Base-by-base conservation (phyloP, 2,113 vertebrate genomes). In the Ceratotherium simum region DNA sequence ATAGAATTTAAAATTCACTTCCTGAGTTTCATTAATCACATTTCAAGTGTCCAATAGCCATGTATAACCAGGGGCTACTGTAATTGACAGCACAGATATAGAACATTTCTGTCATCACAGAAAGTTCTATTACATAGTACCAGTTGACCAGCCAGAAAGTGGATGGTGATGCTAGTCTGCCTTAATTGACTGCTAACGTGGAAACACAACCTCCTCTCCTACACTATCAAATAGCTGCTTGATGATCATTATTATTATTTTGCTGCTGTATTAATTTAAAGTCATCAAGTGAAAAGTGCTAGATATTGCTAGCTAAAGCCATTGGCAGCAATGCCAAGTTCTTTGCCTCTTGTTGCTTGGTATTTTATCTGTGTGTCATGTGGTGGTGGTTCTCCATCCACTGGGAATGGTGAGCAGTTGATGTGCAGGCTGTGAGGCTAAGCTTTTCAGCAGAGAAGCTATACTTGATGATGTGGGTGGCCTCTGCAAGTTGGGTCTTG, bases 191-290 rank as follows among this genome's bases (percentile, higher is more conserved):
- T 72, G 60, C 48, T 84, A n/a, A 76, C 92, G 3, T 84, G 29
- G 51, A 94, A 95, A 76, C 27, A 70, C 31, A 84, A 29, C 51
- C 17, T 87, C 60, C 42, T 87, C 12, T 46, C 25, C 29, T 76
- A 76, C 10, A n/a, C 0, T 23, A 1, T 92, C 27, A 76, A 95
- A 21, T 67, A 72, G 70, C 60, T 97, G 17, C 95, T 91, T 88
- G 13, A 48, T 85, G 42, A 89, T 95, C 25, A 42, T 93, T 79
- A 56, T 93, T 79, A 56, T 70, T 90, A 58, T 92, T 94, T 93
- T 95, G 48, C n/a, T 90, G 76, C 78, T 95, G 91, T 89, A 82
- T 75, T 95, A 78, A 83, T 91, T 95, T 85, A 84, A 95, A 96
- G 46, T 94, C 21, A 79, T 86, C n/a, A 92, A 85, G 46, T 97